phyloP scores from a whole-genome alignment of 2,888 invertebrate species.

The Torymus aiolomorphi region DNA sequence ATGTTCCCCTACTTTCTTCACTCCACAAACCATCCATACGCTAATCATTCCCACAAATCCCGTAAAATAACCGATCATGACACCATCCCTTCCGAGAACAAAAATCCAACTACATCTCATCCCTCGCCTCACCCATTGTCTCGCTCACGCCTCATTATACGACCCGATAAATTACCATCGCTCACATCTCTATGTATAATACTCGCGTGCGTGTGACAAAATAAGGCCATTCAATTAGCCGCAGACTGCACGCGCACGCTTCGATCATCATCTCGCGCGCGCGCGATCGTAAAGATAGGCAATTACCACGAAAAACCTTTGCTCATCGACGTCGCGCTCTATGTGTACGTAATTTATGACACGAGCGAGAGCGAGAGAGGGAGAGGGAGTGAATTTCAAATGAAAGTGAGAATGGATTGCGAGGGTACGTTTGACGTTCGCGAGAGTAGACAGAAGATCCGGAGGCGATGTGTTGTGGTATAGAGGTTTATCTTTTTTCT shows the following conservation, averaged over 20 bases:
- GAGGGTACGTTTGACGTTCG: not conserved
- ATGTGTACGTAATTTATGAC: too few relatives aligned
- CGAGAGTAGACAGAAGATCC: not conserved
- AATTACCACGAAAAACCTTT: not conserved
- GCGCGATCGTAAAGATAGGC: conserved; percentile 23
- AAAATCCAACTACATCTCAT: too few relatives aligned
- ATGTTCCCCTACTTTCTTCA: too few relatives aligned
- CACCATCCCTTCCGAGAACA: too few relatives aligned
- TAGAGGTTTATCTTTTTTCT: not conserved
- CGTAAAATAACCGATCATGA: too few relatives aligned
- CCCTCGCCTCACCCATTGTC: too few relatives aligned
- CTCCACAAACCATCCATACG: too few relatives aligned
- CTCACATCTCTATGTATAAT: not conserved
- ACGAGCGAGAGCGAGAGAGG: too few relatives aligned
- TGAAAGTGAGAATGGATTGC: conserved; percentile 21
- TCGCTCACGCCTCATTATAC: too few relatives aligned
- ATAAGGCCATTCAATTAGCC: conserved; percentile 48
- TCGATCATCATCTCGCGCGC: conserved; percentile 37
- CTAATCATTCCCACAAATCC: too few relatives aligned
- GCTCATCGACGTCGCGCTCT: too few relatives aligned
- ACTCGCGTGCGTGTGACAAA: conserved; percentile 1
- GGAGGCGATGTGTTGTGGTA: conserved; percentile 7
- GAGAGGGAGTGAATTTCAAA: not conserved
- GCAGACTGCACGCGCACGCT: not conserved
- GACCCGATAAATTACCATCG: conserved; percentile 9